A percentile compares a stretch with the other conserved stretches of the same genome.
These are phyloP conservation scores for Dryobota labecula DNA, from an alignment of 2,888 invertebrate species.

Conservation along the genomic window DNA sequence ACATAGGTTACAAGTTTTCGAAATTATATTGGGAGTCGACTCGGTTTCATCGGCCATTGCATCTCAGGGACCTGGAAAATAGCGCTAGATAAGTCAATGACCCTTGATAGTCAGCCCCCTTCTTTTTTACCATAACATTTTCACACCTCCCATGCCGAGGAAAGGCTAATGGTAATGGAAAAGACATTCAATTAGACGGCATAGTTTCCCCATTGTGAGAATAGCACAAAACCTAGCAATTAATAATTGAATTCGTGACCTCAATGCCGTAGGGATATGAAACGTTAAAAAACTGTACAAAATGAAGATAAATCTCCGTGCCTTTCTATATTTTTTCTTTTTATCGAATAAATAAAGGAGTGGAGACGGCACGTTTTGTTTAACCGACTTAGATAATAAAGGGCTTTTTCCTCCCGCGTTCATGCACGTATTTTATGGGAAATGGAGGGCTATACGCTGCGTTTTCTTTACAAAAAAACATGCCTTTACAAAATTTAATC, in stretches of 20 bases:
- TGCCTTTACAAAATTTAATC: neutral
- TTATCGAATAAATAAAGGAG: constrained; percentile 58
- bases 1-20: no score
- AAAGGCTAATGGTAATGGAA: constrained; percentile 10
- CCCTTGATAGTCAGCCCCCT: neutral
- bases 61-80: no score
- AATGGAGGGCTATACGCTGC: neutral
- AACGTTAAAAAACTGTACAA: constrained; percentile 56
- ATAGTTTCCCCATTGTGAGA: constrained; percentile 24
- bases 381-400: constrained; percentile 46
- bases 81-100: no score
- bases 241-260: constrained; percentile 59
- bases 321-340: constrained; percentile 44
- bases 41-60: no score
- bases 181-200: constrained; percentile 11
- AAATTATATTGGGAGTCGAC: no score
- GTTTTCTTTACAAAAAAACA: constrained; percentile 12
- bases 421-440: constrained; percentile 30
- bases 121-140: neutral
- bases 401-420: constrained; percentile 3
- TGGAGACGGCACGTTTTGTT: constrained; percentile 51
- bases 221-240: constrained; percentile 37
- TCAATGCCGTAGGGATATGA: constrained; percentile 40
- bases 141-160: neutral
- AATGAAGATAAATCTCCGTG: constrained; percentile 62